Conservation (phyloP, 2,113 vertebrate genomes). For the Circaetus gallicus region DNA sequence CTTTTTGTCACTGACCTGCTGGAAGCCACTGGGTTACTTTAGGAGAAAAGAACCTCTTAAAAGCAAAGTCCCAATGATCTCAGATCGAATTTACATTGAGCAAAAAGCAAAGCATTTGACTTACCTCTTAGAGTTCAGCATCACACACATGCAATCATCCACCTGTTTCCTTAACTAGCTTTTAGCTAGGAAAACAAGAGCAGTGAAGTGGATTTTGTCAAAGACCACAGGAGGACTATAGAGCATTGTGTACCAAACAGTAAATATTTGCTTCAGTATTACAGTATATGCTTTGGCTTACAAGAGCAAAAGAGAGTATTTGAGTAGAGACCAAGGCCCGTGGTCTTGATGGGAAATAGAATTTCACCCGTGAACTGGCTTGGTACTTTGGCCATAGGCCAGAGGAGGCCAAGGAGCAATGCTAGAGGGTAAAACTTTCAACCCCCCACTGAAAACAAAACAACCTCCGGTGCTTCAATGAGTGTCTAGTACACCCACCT, state of each 20-base stretch:
- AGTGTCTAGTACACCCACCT: not conserved
- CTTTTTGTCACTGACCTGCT: not conserved
- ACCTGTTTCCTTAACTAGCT: not conserved
- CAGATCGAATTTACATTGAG: not conserved
- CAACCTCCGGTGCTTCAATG: not conserved
- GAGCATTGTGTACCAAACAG: not conserved
- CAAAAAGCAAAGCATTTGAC: not conserved
- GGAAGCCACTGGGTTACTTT: not conserved
- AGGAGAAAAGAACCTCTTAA: not conserved
- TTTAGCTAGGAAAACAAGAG: not conserved
- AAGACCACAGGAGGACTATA: not conserved
- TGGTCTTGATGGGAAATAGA: not conserved
- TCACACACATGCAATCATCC: not conserved
- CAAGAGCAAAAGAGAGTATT: not conserved
- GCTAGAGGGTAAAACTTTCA: not conserved
- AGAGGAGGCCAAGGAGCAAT: not conserved
- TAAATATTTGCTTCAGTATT: not conserved
- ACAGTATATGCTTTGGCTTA: not conserved
- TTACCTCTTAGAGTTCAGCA: not conserved
- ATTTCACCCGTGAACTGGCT: not conserved
- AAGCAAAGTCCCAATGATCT: not conserved
- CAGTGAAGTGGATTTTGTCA: not conserved
- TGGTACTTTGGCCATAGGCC: not conserved
- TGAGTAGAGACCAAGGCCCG: not conserved
- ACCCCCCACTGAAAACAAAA: not conserved